Conservation (phyloP, 2,888 invertebrate species). For the Dolichomitus sp. region DNA sequence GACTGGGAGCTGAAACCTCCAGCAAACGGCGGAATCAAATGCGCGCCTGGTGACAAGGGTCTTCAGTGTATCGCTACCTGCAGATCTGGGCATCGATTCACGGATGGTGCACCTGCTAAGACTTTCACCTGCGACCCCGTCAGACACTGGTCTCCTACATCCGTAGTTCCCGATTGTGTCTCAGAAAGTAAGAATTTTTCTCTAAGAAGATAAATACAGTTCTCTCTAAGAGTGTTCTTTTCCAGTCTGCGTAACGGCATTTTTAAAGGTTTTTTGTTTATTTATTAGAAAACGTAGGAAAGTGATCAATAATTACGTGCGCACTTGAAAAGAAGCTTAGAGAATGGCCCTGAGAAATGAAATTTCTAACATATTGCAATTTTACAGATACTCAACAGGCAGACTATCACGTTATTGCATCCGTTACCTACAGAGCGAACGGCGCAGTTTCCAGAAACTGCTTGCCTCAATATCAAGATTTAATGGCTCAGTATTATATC, state of each 20-base stretch:
- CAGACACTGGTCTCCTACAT: constrained; percentile 94
- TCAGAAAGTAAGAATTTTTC: constrained; percentile 89
- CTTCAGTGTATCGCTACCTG: constrained; percentile 96
- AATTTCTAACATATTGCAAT: constrained; percentile 83
- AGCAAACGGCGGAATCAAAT: constrained; percentile 95
- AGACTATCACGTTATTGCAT: constrained; percentile 96
- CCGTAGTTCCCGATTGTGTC: constrained; percentile 97
- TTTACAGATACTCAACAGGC: constrained; percentile 93
- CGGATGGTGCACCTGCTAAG: constrained; percentile 95
- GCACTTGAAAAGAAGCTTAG: too few relatives aligned
- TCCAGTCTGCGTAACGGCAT: too few relatives aligned
- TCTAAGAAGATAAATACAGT: neutral
- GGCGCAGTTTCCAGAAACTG: constrained; percentile 96
- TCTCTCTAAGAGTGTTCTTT: too few relatives aligned
- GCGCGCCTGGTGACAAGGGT: constrained; percentile 93
- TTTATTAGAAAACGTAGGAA: too few relatives aligned
- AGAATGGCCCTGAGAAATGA: neutral
- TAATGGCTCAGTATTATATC: constrained; percentile 93
- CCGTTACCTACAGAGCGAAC: constrained; percentile 95
- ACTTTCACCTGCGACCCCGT: constrained; percentile 94
- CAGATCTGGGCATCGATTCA: constrained; percentile 95
- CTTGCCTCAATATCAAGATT: constrained; percentile 94
- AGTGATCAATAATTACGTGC: too few relatives aligned
- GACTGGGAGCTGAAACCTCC: constrained; percentile 97
- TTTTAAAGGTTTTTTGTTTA: too few relatives aligned